Evolutionary conservation across 2,888 invertebrate genomes (phyloP).

Genomic region (Hesperia comma): DNA sequence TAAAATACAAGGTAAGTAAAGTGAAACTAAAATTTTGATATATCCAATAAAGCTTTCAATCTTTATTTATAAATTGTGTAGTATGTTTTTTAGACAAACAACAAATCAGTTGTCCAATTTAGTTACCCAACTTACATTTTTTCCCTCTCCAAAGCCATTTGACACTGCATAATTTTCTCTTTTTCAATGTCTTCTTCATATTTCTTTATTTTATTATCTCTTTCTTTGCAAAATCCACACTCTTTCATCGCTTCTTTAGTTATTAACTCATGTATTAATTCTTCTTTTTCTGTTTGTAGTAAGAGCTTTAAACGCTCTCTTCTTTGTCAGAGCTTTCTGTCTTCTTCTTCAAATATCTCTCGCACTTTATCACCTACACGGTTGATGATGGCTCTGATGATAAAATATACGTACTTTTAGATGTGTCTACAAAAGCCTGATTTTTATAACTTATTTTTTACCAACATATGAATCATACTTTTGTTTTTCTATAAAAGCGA

Average conservation of each 20-base stretch:
- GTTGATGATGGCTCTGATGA: slow-evolving; percentile 65
- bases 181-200: slow-evolving; percentile 64
- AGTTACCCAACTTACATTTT: slow-evolving; percentile 62
- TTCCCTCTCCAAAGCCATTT: slow-evolving; percentile 72
- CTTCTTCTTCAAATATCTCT: slow-evolving; percentile 63
- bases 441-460: no score
- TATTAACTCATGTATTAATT: slow-evolving; percentile 56
- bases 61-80: no score
- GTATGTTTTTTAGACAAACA: no score
- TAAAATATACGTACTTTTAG: neutral
- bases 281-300: slow-evolving; percentile 62
- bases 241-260: slow-evolving; percentile 58
- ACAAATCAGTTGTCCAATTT: no score
- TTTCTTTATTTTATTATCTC: slow-evolving; percentile 52
- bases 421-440: no score
- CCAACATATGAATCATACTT: no score
- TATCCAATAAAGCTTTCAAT: no score
- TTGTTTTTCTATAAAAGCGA: no score
- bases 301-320: slow-evolving; percentile 60
- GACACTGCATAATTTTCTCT: slow-evolving; percentile 66
- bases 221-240: slow-evolving; percentile 63
- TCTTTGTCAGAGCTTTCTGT: slow-evolving; percentile 70
- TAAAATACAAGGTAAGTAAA: no score
- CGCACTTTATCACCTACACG: slow-evolving; percentile 66
- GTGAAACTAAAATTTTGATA: no score